Conservation (phyloP, 2,113 vertebrate genomes). For the Bufo bufo region DNA sequence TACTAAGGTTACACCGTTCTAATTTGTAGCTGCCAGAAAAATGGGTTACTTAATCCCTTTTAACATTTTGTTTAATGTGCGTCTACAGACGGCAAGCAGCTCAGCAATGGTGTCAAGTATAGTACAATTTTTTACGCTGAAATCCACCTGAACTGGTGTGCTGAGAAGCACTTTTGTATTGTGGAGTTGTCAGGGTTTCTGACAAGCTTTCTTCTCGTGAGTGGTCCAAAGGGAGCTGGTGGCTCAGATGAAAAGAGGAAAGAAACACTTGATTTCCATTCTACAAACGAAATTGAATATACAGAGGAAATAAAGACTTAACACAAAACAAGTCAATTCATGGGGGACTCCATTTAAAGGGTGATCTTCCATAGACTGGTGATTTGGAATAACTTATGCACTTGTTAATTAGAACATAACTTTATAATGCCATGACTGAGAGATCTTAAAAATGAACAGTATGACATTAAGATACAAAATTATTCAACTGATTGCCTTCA, state of each 20-base stretch:
- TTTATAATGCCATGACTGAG: not conserved
- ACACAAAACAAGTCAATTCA: conserved; percentile 45
- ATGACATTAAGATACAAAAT: not conserved
- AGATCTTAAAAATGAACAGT: not conserved
- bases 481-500: not conserved
- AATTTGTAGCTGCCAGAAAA: conserved; percentile 34
- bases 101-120: conserved; percentile 59
- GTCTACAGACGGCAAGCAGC: conserved; percentile 42
- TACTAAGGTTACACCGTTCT: not conserved
- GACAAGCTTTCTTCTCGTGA: conserved; percentile 57
- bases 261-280: conserved; percentile 46
- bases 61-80: conserved; percentile 54
- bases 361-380: conserved; percentile 5
- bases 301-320: conserved; percentile 51
- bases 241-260: conserved; percentile 39
- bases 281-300: conserved; percentile 46
- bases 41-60: conserved; percentile 28
- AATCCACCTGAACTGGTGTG: conserved; percentile 47
- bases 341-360: conserved; percentile 44
- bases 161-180: conserved; percentile 48
- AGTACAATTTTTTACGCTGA: conserved; percentile 44
- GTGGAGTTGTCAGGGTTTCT: conserved; percentile 55
- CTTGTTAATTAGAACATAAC: conserved; percentile 33
- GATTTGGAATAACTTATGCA: conserved; percentile 3
- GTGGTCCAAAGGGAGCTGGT: conserved; percentile 54